A percentile compares a stretch with the other conserved stretches of the same genome.
Conservation (phyloP, 2,888 invertebrate species). For the Neoascia interrupta region DNA sequence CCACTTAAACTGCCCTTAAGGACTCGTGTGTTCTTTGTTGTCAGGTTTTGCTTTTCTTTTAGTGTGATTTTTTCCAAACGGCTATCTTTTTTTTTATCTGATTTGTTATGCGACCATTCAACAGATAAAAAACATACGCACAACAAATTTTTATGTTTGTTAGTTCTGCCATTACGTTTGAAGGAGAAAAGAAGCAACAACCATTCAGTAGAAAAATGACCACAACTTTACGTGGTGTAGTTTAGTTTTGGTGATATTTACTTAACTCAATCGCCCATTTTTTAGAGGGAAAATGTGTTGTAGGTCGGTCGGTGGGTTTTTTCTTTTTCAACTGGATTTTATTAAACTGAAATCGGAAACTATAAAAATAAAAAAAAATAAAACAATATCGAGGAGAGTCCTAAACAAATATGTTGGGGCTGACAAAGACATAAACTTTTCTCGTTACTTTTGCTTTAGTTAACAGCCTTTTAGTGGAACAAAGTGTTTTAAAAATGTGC, state of each 20-base stretch:
- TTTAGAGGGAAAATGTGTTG: background rate
- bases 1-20: no score
- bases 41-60: no score
- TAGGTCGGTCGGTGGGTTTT: constrained; percentile 7
- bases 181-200: background rate
- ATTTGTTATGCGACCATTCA: constrained; percentile 16
- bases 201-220: no score
- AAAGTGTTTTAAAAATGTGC: no score
- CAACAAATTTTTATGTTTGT: constrained; percentile 20
- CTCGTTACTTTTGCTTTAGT: background rate
- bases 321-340: constrained; percentile 9
- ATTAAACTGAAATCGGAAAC: constrained; percentile 14
- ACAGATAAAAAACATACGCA: constrained; percentile 20
- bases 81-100: constrained; percentile 20
- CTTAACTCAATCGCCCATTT: constrained; percentile 32
- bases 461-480: no score
- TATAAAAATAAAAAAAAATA: background rate
- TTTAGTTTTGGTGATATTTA: constrained; percentile 18
- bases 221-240: constrained; percentile 10
- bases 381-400: no score
- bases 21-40: no score
- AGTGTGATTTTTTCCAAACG: no score
- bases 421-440: background rate
- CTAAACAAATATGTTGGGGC: background rate
- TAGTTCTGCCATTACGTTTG: background rate